A percentile compares a stretch with the other conserved stretches of the same genome.
These are phyloP conservation scores for Mesaphorura yosii DNA, from an alignment of 1,140 invertebrate genomes.

Conservation along the genomic window DNA sequence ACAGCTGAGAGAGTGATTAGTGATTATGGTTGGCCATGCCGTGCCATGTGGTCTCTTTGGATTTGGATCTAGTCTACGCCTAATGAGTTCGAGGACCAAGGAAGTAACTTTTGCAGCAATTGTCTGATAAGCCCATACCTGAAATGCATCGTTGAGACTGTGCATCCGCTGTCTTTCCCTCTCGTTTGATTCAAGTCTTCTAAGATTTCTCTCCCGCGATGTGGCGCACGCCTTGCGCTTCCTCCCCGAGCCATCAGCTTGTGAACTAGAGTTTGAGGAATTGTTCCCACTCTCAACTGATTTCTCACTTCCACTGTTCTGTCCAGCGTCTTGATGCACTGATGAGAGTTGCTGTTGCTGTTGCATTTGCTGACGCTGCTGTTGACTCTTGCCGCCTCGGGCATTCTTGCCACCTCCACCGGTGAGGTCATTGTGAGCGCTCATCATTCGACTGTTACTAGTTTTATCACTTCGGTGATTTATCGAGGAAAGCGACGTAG, in stretches of 20 bases:
- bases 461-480: too few species aligned
- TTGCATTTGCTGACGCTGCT: slow-evolving; percentile 1
- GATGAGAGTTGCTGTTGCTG: too few species aligned
- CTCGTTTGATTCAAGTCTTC: slow-evolving; percentile 74
- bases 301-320: slow-evolving; percentile 20
- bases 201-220: slow-evolving; percentile 64
- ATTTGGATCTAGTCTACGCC: too few species aligned
- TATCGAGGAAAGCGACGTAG: slow-evolving; percentile 4
- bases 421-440: not conserved
- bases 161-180: slow-evolving; percentile 79
- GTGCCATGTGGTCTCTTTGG: too few species aligned
- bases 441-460: too few species aligned
- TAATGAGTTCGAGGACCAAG: too few species aligned
- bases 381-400: not conserved
- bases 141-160: slow-evolving; percentile 75
- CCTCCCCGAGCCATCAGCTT: slow-evolving; percentile 32
- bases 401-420: not conserved
- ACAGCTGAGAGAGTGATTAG: too few species aligned
- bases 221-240: slow-evolving; percentile 57
- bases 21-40: too few species aligned
- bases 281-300: slow-evolving; percentile 32
- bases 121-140: slow-evolving; percentile 48
- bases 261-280: not conserved
- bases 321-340: too few species aligned
- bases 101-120: too few species aligned